Evolutionary conservation across 23 tunicate species (phyloP).

Genomic region (Botrylloides violaceus): DNA sequence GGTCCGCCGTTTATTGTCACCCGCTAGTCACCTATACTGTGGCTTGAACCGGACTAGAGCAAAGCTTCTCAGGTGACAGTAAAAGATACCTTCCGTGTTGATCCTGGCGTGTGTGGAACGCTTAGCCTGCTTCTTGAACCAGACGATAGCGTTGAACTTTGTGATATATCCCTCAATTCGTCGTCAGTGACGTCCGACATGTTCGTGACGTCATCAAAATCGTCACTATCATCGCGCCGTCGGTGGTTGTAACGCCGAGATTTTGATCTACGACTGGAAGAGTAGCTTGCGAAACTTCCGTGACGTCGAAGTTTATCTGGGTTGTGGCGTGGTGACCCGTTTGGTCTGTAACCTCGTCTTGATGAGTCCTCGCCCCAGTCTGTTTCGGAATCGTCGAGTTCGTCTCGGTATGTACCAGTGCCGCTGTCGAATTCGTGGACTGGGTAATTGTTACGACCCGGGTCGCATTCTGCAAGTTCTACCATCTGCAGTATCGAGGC

Average conservation of each 20-base stretch:
- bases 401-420: slow-evolving; percentile 48
- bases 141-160: slow-evolving; percentile 17
- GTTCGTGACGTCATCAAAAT: slow-evolving; percentile 9
- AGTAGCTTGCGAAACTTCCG: slow-evolving; percentile 6
- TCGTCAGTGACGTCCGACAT: slow-evolving; percentile 21
- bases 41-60: too few relatives aligned
- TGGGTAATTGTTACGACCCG: slow-evolving; percentile 24
- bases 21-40: too few relatives aligned
- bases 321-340: neutral
- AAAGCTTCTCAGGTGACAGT: too few relatives aligned
- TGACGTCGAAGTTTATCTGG: neutral
- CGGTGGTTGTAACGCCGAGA: slow-evolving; percentile 12
- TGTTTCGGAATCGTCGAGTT: slow-evolving; percentile 29
- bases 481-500: slow-evolving; percentile 40
- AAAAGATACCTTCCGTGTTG: slow-evolving; percentile 13
- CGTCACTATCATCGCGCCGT: neutral
- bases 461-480: slow-evolving; percentile 77
- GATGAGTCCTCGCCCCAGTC: slow-evolving; percentile 17
- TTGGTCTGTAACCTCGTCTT: neutral
- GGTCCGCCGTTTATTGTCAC: too few relatives aligned
- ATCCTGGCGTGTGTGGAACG: neutral
- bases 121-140: slow-evolving; percentile 20
- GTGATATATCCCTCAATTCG: slow-evolving; percentile 18
- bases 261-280: neutral
- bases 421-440: slow-evolving; percentile 72